These are phyloP conservation scores for Pteria penguin DNA, from an alignment of 2,888 invertebrate genomes.

Conservation along the genomic window DNA sequence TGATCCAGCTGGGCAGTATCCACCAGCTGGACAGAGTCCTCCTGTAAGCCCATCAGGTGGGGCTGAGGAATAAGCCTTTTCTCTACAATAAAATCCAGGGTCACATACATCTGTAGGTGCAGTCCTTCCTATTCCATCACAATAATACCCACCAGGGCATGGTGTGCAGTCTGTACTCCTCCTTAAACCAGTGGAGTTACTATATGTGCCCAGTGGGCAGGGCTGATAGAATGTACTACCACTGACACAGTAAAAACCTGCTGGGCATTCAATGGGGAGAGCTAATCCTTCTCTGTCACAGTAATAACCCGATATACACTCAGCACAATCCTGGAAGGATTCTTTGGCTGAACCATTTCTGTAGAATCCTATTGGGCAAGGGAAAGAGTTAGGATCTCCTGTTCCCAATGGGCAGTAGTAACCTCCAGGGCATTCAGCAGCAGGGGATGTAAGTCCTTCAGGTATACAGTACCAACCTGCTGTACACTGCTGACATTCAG, in stretches of 20 bases:
- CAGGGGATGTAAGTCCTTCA: conserved; percentile 67
- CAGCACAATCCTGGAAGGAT: conserved; percentile 77
- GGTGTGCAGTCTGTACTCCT: conserved; percentile 77
- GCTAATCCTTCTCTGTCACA: conserved; percentile 75
- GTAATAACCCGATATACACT: conserved; percentile 77
- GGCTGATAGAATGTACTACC: conserved; percentile 74
- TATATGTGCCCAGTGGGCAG: conserved; percentile 78
- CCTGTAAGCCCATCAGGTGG: conserved; percentile 78
- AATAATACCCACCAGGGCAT: conserved; percentile 78
- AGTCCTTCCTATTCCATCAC: conserved; percentile 77
- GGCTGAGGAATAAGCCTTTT: conserved; percentile 78
- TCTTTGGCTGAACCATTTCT: conserved; percentile 76
- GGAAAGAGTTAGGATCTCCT: conserved; percentile 62
- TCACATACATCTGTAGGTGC: conserved; percentile 75
- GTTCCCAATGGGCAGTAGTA: conserved; percentile 78
- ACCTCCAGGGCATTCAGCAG: conserved; percentile 76
- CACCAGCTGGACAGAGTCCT: conserved; percentile 77
- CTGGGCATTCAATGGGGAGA: conserved; percentile 73
- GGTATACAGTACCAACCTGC: conserved; percentile 74
- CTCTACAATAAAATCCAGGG: conserved; percentile 75
- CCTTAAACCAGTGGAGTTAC: conserved; percentile 72
- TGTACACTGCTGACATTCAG: conserved; percentile 76
- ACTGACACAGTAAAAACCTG: conserved; percentile 76
- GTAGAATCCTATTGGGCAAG: conserved; percentile 78
- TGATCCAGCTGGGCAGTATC: conserved; percentile 76